These are phyloP conservation scores for Sthenelais limicola DNA, from an alignment of 2,888 invertebrate species.

Conservation along the genomic window DNA sequence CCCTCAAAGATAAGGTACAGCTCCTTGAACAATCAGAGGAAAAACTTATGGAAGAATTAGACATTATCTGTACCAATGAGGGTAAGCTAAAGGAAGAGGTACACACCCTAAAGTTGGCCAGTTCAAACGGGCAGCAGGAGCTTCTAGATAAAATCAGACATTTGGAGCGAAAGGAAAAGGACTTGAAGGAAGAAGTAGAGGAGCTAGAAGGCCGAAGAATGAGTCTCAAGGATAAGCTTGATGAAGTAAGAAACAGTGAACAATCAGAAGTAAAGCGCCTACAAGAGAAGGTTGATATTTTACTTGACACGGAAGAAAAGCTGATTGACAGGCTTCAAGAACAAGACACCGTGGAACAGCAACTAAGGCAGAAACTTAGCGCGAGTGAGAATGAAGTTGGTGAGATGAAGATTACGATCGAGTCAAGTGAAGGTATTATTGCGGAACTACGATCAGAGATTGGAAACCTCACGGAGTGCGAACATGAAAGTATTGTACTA, in stretches of 20 bases:
- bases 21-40: constrained; percentile 40
- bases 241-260: constrained; percentile 3
- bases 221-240: constrained; percentile 4
- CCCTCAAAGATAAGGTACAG: constrained; percentile 29
- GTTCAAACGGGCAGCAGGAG: constrained; percentile 11
- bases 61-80: neutral
- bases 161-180: constrained; percentile 15
- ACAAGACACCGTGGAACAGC: constrained; percentile 45
- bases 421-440: neutral
- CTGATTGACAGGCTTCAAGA: constrained; percentile 38
- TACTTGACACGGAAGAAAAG: constrained; percentile 44
- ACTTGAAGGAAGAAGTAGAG: constrained; percentile 17
- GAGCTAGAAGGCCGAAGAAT: constrained; percentile 18
- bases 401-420: constrained; percentile 46
- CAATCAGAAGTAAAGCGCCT: constrained; percentile 31
- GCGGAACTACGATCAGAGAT: neutral
- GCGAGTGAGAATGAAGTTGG: constrained; percentile 52
- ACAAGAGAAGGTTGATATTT: constrained; percentile 41
- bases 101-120: neutral
- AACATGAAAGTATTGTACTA: constrained; percentile 13
- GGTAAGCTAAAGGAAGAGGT: constrained; percentile 25
- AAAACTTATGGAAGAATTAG: constrained; percentile 41
- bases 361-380: constrained; percentile 45
- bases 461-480: constrained; percentile 12
- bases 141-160: constrained; percentile 3